Conservation (phyloP, 2,113 vertebrate genomes). For the Dicentrarchus labrax region DNA sequence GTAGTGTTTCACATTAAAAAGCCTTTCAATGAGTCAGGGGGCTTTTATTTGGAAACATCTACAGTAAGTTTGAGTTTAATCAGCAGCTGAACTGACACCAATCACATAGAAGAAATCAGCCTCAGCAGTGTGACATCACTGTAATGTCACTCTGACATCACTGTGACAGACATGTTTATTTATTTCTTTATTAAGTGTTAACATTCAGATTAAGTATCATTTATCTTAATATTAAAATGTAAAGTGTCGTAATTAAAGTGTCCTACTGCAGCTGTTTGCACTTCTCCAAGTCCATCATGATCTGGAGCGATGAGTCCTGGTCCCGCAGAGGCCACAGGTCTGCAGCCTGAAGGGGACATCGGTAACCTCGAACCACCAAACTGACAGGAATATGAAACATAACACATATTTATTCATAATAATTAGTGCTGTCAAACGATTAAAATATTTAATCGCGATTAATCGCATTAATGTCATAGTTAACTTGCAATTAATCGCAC, state of each 20-base stretch:
- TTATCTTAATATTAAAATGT: background rate
- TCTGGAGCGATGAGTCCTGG: constrained; percentile 85
- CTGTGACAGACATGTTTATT: background rate
- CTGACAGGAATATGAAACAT: constrained; percentile 67
- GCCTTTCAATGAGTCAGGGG: background rate
- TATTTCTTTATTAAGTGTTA: background rate
- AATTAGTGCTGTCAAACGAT: too few species aligned
- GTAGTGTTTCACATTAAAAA: background rate
- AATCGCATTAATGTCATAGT: too few species aligned
- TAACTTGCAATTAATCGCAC: too few species aligned
- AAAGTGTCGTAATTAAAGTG: background rate
- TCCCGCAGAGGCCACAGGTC: constrained; percentile 88
- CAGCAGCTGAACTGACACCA: background rate
- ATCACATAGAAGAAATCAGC: background rate
- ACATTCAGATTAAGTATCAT: background rate
- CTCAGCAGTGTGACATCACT: background rate
- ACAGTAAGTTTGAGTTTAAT: background rate
- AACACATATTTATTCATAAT: background rate
- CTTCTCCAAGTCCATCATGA: constrained; percentile 84
- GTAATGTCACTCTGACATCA: background rate
- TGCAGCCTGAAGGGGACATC: constrained; percentile 73
- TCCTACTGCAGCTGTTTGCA: constrained; percentile 66
- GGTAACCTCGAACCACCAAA: constrained; percentile 85
- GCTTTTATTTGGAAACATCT: background rate
- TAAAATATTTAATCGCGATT: too few species aligned